These are phyloP conservation scores for Latrodectus hesperus DNA, from an alignment of 2,888 invertebrate species.

Conservation along the genomic window DNA sequence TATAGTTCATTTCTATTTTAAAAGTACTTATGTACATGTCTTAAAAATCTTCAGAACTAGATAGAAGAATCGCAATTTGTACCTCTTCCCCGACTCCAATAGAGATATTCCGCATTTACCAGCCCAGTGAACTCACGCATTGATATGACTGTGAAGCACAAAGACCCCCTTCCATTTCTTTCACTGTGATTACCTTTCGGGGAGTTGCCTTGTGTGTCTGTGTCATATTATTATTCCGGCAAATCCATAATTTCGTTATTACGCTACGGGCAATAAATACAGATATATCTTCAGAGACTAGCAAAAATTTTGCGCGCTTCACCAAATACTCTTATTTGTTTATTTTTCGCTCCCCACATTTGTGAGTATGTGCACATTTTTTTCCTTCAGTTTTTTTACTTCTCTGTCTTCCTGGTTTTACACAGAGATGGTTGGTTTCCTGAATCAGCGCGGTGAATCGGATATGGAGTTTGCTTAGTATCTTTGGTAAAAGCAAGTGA, in stretches of 20 bases:
- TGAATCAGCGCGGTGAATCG: constrained; percentile 14
- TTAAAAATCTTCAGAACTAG: too few relatives aligned
- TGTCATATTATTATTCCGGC: constrained; percentile 52
- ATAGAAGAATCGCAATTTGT: too few relatives aligned
- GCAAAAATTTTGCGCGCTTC: constrained; percentile 21
- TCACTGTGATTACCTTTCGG: constrained; percentile 64
- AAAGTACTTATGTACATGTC: too few relatives aligned
- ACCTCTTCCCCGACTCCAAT: constrained; percentile 6
- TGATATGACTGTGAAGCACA: constrained; percentile 44
- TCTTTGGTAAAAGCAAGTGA: not conserved
- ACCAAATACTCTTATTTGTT: constrained; percentile 1
- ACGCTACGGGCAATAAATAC: constrained; percentile 64
- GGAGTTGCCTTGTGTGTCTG: constrained; percentile 2
- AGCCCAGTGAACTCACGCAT: constrained; percentile 50
- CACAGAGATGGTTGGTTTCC: constrained; percentile 32
- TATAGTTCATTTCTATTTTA: too few relatives aligned
- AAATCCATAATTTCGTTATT: constrained; percentile 59
- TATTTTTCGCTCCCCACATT: constrained; percentile 9
- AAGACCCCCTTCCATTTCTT: constrained; percentile 65
- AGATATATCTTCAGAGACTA: constrained; percentile 37
- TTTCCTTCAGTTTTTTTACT: not conserved
- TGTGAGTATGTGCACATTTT: not conserved
- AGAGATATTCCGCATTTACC: constrained; percentile 59
- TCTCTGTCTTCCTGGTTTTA: too few relatives aligned
- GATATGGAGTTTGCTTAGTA: not conserved